Percentiles rank a stretch among this genome's conserved stretches.
phyloP scores from a whole-genome alignment of 2,113 vertebrate genomes.

The Pholis gunnellus region DNA sequence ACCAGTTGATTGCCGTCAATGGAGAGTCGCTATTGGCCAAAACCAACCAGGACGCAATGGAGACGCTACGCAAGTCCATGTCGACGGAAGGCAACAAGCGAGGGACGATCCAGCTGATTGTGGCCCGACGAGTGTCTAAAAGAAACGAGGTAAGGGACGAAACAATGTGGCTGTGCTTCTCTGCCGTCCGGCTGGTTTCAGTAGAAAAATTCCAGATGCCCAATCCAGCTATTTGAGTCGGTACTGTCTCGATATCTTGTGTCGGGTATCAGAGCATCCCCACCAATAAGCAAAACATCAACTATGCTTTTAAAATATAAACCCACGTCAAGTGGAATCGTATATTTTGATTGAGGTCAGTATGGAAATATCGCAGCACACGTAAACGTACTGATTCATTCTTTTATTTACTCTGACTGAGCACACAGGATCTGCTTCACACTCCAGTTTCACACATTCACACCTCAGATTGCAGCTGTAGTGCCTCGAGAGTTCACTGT shows the following conservation, averaged over 20 bases:
- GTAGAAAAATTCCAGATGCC: too few species aligned
- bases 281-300: neutral
- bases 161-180: too few species aligned
- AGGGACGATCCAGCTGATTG: constrained; percentile 98
- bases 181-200: too few species aligned
- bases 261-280: too few species aligned
- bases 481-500: neutral
- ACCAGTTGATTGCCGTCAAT: constrained; percentile 97
- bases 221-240: too few species aligned
- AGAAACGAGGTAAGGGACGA: constrained; percentile 85
- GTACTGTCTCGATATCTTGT: too few species aligned
- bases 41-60: constrained; percentile 99
- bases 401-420: constrained; percentile 7
- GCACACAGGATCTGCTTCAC: neutral
- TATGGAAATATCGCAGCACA: too few species aligned
- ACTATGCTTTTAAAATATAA: neutral
- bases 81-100: constrained; percentile 96
- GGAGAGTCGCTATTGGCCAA: constrained; percentile 95
- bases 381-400: neutral
- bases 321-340: too few species aligned
- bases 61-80: constrained; percentile 96
- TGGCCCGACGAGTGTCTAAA: constrained; percentile 90
- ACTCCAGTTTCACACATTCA: constrained; percentile 17
- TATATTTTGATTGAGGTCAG: too few species aligned
- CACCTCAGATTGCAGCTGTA: constrained; percentile 33